Evolutionary conservation across 2,888 invertebrate genomes (phyloP), one percentile per base, ranked within the genome.

Genomic region (Diaphora mendica): DNA sequence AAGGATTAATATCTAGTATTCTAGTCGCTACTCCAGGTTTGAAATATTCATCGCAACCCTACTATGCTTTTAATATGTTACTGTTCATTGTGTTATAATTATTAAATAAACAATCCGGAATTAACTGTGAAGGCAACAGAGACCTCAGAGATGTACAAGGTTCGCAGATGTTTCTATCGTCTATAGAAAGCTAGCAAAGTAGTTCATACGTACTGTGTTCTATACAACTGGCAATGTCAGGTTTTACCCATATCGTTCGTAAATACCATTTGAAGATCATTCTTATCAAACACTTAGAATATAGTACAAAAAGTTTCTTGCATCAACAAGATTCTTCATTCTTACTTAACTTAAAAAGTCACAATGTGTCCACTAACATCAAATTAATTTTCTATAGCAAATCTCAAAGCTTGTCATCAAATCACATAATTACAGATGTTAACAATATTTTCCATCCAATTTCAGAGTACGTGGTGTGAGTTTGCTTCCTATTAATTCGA

Each of bases 371-470:
- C n/a, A n/a, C n/a, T 4, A 5, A 35, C 0, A 3, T 35, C 35
- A 35, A 35, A 35, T 35, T 35, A 44, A 44, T 15, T 15, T 13
- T 17, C 17, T 44, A 44, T 44, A 44, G 44, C 44, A 44, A 17
- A 44, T 48, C 20, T 48, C 20, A 33, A 64, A 72, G 55, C 30
- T 70, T 11, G 55, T 35, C 30, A 68, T 71, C 44, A 71, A 68
- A 64, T 42, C 67, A 35, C 35, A 55, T 71, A 71, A 71, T 68
- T 17, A 68, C 68, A 55, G 17, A 68, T 64, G 15, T 68, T 35
- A 33, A 74, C 73, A 66, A 78, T 75, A 74, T 79, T 73, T 72
- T 79, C 85, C 83, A 84, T 88, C 87, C 88, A 89, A 62, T 26
- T 9, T 89, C 84, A 86, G 15, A 44, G 4, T 3, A 17, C 44